Conservation (phyloP, 2,888 invertebrate species). For the Acheta domesticus region DNA sequence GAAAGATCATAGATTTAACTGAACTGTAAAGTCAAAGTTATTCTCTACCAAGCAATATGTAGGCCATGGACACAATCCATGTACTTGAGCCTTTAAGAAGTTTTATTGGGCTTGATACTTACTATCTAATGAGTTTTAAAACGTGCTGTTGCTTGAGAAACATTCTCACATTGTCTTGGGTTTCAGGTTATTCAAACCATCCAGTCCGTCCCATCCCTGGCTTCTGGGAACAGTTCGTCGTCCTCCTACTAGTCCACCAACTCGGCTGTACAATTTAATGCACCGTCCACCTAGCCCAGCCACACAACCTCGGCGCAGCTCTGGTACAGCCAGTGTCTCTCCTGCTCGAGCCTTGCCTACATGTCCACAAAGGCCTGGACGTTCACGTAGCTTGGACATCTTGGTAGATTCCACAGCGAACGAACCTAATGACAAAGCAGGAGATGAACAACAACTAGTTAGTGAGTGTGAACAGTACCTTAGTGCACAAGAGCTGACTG, state of each 20-base stretch:
- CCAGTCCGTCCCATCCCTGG: constrained; percentile 62
- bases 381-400: constrained; percentile 63
- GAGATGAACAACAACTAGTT: constrained; percentile 33
- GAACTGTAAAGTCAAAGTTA: no score
- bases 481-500: constrained; percentile 35
- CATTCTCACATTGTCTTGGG: no score
- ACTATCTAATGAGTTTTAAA: no score
- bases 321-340: constrained; percentile 20
- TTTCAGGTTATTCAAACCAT: constrained; percentile 62
- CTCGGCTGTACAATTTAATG: constrained; percentile 29
- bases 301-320: constrained; percentile 29
- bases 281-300: constrained; percentile 32
- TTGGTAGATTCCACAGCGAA: constrained; percentile 51
- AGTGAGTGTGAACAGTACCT: constrained; percentile 38
- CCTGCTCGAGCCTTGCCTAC: constrained; percentile 38
- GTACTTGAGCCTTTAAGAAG: no score
- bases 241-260: constrained; percentile 44
- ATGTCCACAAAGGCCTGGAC: constrained; percentile 42
- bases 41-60: no score
- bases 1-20: no score
- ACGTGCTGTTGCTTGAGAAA: no score
- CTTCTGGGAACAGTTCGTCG: constrained; percentile 48
- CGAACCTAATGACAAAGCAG: constrained; percentile 24
- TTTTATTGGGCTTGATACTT: no score
- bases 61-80: no score